Evolutionary conservation across 2,888 invertebrate genomes (phyloP), one percentile per base, ranked within the genome.

Genomic region (Poecilobothrus nobilitatus): DNA sequence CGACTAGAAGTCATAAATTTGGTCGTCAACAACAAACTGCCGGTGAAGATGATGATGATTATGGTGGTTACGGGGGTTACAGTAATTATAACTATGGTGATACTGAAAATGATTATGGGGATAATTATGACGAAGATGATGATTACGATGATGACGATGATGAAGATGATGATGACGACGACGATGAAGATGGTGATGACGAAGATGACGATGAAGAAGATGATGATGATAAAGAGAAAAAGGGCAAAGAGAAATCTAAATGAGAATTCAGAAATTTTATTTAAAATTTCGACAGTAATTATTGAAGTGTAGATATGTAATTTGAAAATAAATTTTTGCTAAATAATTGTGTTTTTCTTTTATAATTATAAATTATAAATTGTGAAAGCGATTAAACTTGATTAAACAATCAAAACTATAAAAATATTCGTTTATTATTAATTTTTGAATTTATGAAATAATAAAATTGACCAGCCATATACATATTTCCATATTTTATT

Each of bases 1-100:
- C 96, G 62, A 94, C 95, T 89, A 83, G 94, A 68, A 90, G 87
- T 73, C 94, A 95, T 80, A 94, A 94, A 78, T 95, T 91, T 84
- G 95, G 95, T 15, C 86, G 95, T 33, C 94, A 94, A 83, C 90
- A 89, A 75, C 87, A 89, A 75, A 85, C 85, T 66, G 81, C 79
- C 62, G 81, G 80, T 69, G 84, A 84, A 71, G 86, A 87, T 74
- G 89, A 88, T 71, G 88, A 88, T 75, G 83, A 83, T 65, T 85
- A 85, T 70, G 83, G 83, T 65, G 75, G 75, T 66, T 76, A 74
- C 68, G 75, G 53, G 20, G 37, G 65, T 71, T 79, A 76, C 41
- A 72, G 20, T 37, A 34, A 6, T 1, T 15, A 37, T 65, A 70
- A 74, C 8, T 73, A 72, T 10, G 74, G 72, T 27, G 71, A 72